These are phyloP conservation scores for Pangasius macronema DNA, from an alignment of 2,797 vertebrate genomes.

Conservation along the genomic window DNA sequence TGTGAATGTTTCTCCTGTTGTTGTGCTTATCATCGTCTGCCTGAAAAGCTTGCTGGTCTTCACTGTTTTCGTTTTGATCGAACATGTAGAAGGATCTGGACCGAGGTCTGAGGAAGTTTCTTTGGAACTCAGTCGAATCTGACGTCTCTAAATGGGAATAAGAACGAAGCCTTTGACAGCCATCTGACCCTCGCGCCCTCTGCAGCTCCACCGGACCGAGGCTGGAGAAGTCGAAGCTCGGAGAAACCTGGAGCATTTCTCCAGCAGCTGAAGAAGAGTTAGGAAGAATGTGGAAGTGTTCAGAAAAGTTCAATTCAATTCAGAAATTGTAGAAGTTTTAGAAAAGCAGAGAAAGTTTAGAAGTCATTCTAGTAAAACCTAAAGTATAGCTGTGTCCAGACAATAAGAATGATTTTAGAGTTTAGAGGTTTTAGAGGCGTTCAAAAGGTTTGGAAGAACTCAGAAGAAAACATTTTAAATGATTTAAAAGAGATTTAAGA, in stretches of 20 bases:
- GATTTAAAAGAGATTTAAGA: neutral
- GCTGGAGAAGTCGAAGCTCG: conserved; percentile 52
- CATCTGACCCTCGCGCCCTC: conserved; percentile 21
- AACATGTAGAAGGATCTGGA: conserved; percentile 77
- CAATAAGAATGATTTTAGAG: neutral
- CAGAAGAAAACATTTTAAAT: neutral
- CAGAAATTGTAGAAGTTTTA: neutral
- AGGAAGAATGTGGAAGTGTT: neutral
- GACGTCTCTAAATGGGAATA: conserved; percentile 65
- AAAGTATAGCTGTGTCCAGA: neutral
- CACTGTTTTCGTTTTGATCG: conserved; percentile 58
- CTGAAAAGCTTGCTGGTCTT: conserved; percentile 15
- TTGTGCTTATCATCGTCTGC: conserved; percentile 49
- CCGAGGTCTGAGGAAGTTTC: conserved; percentile 65
- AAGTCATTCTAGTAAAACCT: neutral
- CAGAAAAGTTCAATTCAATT: neutral
- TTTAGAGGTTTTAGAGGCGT: neutral
- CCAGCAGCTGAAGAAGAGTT: neutral
- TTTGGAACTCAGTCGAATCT: conserved; percentile 48
- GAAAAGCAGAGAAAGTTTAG: neutral
- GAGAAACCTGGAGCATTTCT: conserved; percentile 37
- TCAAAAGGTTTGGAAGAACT: neutral
- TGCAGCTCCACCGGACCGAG: conserved; percentile 61
- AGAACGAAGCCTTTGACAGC: conserved; percentile 63
- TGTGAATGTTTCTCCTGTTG: conserved; percentile 35